Conservation (phyloP, 1,140 invertebrate genomes). For the Agraylea sexmaculata region DNA sequence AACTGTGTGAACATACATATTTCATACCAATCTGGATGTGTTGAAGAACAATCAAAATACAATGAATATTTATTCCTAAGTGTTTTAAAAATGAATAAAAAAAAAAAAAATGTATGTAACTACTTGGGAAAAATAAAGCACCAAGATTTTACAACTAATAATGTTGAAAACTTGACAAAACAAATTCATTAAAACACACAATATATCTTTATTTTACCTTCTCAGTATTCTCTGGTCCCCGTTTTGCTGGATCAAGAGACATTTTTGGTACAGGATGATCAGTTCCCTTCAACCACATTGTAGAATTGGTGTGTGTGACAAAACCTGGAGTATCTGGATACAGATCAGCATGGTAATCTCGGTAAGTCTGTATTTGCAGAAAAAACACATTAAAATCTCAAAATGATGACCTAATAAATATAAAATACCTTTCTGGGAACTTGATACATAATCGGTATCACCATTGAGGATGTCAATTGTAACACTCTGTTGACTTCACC, state of each 20-base stretch:
- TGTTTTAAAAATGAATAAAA: conserved; percentile 8
- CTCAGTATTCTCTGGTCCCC: conserved; percentile 33
- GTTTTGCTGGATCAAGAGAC: conserved; percentile 62
- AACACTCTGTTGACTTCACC: conserved; percentile 86
- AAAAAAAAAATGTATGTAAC: conserved; percentile 4
- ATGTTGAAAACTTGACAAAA: background rate
- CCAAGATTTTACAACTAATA: conserved; percentile 1
- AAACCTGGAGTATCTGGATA: conserved; percentile 79
- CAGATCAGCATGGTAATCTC: conserved; percentile 86
- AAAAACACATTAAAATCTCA: conserved; percentile 3
- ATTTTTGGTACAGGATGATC: conserved; percentile 64
- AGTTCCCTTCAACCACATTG: conserved; percentile 65
- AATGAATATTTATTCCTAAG: background rate
- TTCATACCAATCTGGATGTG: conserved; percentile 5
- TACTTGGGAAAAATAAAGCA: conserved; percentile 4
- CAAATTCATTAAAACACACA: background rate
- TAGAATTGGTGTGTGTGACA: conserved; percentile 59
- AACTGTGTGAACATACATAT: no score
- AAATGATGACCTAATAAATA: background rate
- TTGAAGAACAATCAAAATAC: conserved; percentile 3
- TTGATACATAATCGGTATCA: conserved; percentile 87
- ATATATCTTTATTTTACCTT: conserved; percentile 24
- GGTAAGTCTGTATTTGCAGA: conserved; percentile 57
- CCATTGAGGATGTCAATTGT: conserved; percentile 69
- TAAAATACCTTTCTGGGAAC: conserved; percentile 72